These are phyloP conservation scores for Callimorpha dominula DNA, from an alignment of 2,888 invertebrate genomes.

Conservation along the genomic window DNA sequence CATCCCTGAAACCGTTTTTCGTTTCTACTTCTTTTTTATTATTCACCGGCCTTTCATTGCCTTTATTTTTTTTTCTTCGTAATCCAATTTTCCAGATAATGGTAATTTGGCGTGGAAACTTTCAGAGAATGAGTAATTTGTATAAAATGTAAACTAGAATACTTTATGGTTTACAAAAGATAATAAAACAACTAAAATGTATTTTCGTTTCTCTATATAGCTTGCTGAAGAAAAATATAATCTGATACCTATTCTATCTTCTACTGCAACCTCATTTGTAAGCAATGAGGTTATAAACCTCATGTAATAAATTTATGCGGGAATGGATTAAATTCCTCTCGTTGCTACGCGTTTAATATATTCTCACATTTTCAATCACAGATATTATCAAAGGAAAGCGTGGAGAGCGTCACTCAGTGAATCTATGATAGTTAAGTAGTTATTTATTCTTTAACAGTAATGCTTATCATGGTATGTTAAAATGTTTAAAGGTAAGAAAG, in stretches of 20 bases:
- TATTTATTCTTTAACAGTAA: neutral
- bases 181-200: neutral
- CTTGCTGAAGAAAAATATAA: conserved; percentile 18
- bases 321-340: conserved; percentile 14
- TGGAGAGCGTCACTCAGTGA: neutral
- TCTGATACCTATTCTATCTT: conserved; percentile 9
- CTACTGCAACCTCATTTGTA: conserved; percentile 26
- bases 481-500: neutral
- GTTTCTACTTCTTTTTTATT: conserved; percentile 46
- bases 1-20: conserved; percentile 51
- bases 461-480: neutral
- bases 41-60: conserved; percentile 19
- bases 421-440: neutral
- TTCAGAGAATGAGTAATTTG: neutral
- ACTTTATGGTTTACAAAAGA: neutral
- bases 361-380: conserved; percentile 23
- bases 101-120: conserved; percentile 7
- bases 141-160: neutral
- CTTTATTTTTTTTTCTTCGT: conserved; percentile 12
- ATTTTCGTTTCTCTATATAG: conserved; percentile 7
- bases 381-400: conserved; percentile 2
- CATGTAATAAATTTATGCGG: conserved; percentile 21
- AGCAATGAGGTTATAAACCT: conserved; percentile 28
- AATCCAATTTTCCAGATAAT: conserved; percentile 14
- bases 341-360: conserved; percentile 12